Evolutionary conservation across 2,888 invertebrate genomes (phyloP), one percentile per base, ranked within the genome.

Genomic region (Aphidius colemani): DNA sequence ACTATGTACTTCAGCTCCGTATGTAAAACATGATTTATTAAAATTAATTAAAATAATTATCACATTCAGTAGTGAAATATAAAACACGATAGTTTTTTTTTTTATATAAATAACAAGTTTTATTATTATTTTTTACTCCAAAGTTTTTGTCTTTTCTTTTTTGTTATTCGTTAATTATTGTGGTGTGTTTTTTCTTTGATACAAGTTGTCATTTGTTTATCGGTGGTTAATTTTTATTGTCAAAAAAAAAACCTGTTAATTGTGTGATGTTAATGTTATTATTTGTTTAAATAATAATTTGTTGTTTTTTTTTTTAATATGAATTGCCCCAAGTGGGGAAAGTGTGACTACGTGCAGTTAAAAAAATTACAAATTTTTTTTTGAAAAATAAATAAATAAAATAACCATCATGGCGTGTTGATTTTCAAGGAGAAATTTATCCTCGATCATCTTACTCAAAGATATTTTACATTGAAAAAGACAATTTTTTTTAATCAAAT

Each of bases 341-440:
- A 48, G 59, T 61, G 63, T 50, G 59, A 45, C 66, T 46, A 53
- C 59, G 57, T 39, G 48, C 43, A 53, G 53, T 51, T 61, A 48
- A 50, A 44, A 62, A 53, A 53, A 67, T 55, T 45, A 65, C 62
- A 64, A 67, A 56, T 60, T 59, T 57, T 51, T 8, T 66, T 66
- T 66, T 51, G 13, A 63, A 59, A 57, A 45, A 61, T 49, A 30
- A 30, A 30, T 5, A 3, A 30, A 30, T 5, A 5, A 30, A 5
- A 30, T 5, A 30, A 30, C 3, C 30, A 30, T 30, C 53, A 69
- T 70, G 69, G 64, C 62, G 59, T 46, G 53, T 65, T 69, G 68
- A 70, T 69, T 67, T 66, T 61, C 67, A 68, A 69, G 69, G 66
- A 69, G 66, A 68, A 69, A 67, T 69, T 59, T 66, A 64, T 59